phyloP scores from a whole-genome alignment of 2,888 invertebrate genomes.

The Drosophila subquinaria region DNA sequence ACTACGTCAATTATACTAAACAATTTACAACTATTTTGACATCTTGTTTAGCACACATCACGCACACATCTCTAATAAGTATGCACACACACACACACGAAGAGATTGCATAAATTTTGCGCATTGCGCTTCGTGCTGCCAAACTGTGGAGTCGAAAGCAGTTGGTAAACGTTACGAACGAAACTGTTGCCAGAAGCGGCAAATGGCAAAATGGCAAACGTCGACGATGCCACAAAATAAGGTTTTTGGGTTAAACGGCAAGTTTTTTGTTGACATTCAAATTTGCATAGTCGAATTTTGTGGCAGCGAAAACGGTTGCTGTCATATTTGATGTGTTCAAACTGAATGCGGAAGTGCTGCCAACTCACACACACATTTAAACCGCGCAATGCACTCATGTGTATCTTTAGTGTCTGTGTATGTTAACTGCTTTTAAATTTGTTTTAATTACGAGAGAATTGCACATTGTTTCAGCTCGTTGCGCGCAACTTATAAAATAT shows the following conservation, averaged over 20 bases:
- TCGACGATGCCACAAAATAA: constrained; percentile 65
- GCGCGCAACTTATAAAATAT: constrained; percentile 64
- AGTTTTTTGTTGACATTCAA: constrained; percentile 80
- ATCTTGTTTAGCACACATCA: constrained; percentile 26
- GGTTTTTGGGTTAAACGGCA: constrained; percentile 81
- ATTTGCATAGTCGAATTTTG: constrained; percentile 77
- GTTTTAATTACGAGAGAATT: constrained; percentile 73
- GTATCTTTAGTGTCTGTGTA: constrained; percentile 14
- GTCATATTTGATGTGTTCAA: constrained; percentile 78
- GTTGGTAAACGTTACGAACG: constrained; percentile 62
- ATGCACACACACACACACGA: constrained; percentile 19
- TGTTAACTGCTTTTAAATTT: constrained; percentile 79
- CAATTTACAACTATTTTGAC: constrained; percentile 1
- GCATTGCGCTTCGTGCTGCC: constrained; percentile 61
- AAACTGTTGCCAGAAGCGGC: constrained; percentile 55
- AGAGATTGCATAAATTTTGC: constrained; percentile 56
- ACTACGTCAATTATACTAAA: not conserved
- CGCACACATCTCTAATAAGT: constrained; percentile 54
- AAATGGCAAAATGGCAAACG: constrained; percentile 63
- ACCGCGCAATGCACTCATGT: constrained; percentile 29
- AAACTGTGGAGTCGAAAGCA: constrained; percentile 51
- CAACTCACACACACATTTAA: constrained; percentile 29
- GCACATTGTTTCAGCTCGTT: constrained; percentile 56
- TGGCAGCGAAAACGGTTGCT: constrained; percentile 52
- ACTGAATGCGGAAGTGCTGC: constrained; percentile 72